A percentile compares a stretch with the other conserved stretches of the same genome.
Conservation (phyloP, 2,888 invertebrate species). For the Campaea margaritaria region DNA sequence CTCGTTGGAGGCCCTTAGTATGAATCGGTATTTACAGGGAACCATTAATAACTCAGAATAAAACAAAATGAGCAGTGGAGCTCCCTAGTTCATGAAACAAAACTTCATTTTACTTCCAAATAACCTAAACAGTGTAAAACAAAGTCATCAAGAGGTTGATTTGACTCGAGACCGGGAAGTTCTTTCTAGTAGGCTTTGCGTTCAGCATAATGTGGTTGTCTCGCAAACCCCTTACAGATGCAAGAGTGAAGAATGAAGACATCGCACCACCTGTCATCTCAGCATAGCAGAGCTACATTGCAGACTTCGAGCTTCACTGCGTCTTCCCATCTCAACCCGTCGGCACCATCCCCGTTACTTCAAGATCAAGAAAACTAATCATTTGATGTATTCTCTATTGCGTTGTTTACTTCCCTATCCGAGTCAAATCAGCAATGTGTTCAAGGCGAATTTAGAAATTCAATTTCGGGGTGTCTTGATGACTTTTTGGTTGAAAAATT, state of each 20-base stretch:
- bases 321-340: conserved; percentile 40
- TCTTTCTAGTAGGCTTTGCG: conserved; percentile 73
- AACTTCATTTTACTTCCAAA: conserved; percentile 42
- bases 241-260: conserved; percentile 67
- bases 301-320: conserved; percentile 46
- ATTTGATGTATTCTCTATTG: conserved; percentile 57
- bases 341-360: conserved; percentile 39
- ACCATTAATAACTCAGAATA: conserved; percentile 76
- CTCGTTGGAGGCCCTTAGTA: conserved; percentile 83
- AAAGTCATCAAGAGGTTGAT: conserved; percentile 71
- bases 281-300: conserved; percentile 50
- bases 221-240: conserved; percentile 84
- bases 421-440: conserved; percentile 69
- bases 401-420: conserved; percentile 70
- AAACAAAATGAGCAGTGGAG: conserved; percentile 65
- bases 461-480: conserved; percentile 62
- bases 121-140: conserved; percentile 40
- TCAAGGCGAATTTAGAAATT: conserved; percentile 19
- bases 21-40: conserved; percentile 85
- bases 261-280: conserved; percentile 43
- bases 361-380: conserved; percentile 58
- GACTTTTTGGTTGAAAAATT: conserved; percentile 55
- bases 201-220: conserved; percentile 85
- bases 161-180: conserved; percentile 81
- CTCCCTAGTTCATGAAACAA: conserved; percentile 58